Percentiles rank a stretch among this genome's conserved stretches.
These are phyloP conservation scores for Chrysodeixis includens DNA, from an alignment of 2,888 invertebrate genomes.

Conservation along the genomic window DNA sequence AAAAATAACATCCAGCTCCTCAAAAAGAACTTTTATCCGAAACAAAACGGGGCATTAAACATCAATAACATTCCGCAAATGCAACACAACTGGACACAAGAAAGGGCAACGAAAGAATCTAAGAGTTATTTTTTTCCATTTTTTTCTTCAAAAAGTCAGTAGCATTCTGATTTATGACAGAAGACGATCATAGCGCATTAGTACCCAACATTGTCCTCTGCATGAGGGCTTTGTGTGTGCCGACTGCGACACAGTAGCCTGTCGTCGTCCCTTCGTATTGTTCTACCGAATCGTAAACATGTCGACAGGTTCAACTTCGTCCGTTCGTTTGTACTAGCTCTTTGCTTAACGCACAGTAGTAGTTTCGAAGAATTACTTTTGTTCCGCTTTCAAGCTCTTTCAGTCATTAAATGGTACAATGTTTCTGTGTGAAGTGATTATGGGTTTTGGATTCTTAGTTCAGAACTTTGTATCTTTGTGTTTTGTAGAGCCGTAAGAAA, in stretches of 20 bases:
- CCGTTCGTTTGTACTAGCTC: constrained; percentile 63
- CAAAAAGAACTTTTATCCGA: constrained; percentile 15
- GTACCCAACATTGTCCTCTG: constrained; percentile 81
- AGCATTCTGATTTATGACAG: constrained; percentile 82
- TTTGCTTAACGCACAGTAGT: constrained; percentile 65
- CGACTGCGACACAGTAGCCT: constrained; percentile 65
- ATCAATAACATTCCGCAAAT: constrained; percentile 43
- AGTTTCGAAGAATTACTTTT: constrained; percentile 58
- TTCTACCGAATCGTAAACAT: constrained; percentile 83
- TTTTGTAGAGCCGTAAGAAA: not conserved
- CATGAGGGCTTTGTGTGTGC: constrained; percentile 79
- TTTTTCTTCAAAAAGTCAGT: constrained; percentile 73
- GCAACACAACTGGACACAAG: constrained; percentile 56
- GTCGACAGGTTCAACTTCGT: constrained; percentile 86
- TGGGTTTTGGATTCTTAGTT: constrained; percentile 27
- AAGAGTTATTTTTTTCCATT: constrained; percentile 59
- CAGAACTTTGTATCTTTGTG: not conserved
- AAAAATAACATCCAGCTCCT: constrained; percentile 27
- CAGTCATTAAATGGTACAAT: constrained; percentile 38
- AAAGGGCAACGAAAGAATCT: constrained; percentile 11
- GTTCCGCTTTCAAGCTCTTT: constrained; percentile 31
- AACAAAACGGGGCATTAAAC: constrained; percentile 29
- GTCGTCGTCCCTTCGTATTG: constrained; percentile 66
- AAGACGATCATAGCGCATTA: constrained; percentile 87
- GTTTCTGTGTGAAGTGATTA: constrained; percentile 42